Conservation (phyloP, 2,113 vertebrate genomes). For the Neomonachus schauinslandi region DNA sequence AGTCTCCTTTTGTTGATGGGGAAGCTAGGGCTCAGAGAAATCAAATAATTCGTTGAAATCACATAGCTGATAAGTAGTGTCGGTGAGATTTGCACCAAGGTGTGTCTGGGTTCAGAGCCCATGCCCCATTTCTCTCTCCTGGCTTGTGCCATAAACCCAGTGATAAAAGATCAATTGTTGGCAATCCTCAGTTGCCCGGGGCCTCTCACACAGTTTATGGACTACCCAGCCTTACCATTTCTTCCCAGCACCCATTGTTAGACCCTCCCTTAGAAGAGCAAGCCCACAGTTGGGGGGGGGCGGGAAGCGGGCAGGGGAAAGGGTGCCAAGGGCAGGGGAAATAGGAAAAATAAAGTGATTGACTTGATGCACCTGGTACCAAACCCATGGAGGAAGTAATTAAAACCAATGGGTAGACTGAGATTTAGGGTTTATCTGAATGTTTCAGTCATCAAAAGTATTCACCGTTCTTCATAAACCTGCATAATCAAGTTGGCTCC, state of each 20-base stretch:
- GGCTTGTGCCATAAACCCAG: neutral
- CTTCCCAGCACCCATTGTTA: neutral
- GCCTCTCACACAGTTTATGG: neutral
- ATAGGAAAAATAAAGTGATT: neutral
- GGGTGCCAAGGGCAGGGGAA: neutral
- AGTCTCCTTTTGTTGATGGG: neutral
- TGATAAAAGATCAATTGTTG: neutral
- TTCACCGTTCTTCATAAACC: slow-evolving; percentile 58
- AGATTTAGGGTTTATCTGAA: slow-evolving; percentile 54
- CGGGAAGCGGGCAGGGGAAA: too few species aligned
- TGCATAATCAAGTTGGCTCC: slow-evolving; percentile 61
- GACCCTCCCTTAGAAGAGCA: slow-evolving; percentile 8
- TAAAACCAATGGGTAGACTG: slow-evolving; percentile 26
- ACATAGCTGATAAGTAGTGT: neutral
- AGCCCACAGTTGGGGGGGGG: neutral
- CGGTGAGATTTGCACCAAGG: neutral
- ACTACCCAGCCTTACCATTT: neutral
- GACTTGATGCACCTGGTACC: neutral
- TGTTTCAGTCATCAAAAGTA: slow-evolving; percentile 61
- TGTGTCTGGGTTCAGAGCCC: slow-evolving; percentile 1
- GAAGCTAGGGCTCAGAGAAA: neutral
- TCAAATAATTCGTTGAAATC: neutral
- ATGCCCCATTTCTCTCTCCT: neutral
- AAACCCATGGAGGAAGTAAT: slow-evolving; percentile 50
- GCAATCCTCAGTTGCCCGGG: neutral